phyloP scores from a whole-genome alignment of 2,797 vertebrate species.

The Erpetoichthys calabaricus region DNA sequence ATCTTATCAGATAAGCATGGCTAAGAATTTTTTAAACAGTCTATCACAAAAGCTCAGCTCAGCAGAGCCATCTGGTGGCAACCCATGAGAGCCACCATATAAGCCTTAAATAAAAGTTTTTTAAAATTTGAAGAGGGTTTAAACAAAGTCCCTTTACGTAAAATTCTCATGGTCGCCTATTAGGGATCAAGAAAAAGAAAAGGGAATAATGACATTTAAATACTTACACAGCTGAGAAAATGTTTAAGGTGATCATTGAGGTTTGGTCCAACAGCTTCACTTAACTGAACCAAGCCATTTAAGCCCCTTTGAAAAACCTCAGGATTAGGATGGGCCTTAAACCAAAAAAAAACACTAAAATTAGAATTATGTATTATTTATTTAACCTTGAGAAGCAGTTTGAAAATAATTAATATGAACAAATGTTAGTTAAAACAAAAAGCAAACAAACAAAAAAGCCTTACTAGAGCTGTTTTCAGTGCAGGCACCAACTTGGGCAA shows the following conservation, averaged over 20 bases:
- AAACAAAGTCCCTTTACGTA: too few species aligned
- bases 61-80: too few species aligned
- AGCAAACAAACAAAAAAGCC: slow-evolving; percentile 3
- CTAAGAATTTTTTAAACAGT: too few species aligned
- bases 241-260: slow-evolving; percentile 56
- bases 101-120: too few species aligned
- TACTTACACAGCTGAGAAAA: slow-evolving; percentile 53
- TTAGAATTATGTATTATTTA: background rate
- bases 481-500: slow-evolving; percentile 49
- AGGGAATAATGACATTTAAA: background rate
- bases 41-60: too few species aligned
- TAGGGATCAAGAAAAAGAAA: too few species aligned
- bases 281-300: slow-evolving; percentile 49
- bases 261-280: slow-evolving; percentile 39
- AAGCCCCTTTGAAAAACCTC: slow-evolving; percentile 53
- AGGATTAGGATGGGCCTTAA: slow-evolving; percentile 40
- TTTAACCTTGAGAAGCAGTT: background rate
- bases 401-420: background rate
- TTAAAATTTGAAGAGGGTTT: too few species aligned
- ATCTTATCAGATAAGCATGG: too few species aligned
- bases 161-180: too few species aligned
- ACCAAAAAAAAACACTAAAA: slow-evolving; percentile 1
- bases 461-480: slow-evolving; percentile 51
- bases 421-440: background rate
- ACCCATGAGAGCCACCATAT: too few species aligned